Evolutionary conservation across 2,888 invertebrate species (phyloP).

Genomic region (Prosopocoilus inquinatus): DNA sequence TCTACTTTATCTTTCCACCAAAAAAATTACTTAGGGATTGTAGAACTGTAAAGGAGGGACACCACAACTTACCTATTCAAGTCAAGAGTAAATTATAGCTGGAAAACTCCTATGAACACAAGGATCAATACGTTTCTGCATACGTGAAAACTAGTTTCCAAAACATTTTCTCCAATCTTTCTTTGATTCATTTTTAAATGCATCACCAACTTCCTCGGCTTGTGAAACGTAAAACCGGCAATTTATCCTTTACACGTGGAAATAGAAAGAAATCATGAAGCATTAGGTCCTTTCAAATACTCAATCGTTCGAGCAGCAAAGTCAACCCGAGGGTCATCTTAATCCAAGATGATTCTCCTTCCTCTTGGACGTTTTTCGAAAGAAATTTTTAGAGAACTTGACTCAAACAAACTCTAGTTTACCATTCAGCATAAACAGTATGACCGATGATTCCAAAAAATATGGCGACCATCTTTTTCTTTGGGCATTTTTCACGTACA

Average conservation of each 20-base stretch:
- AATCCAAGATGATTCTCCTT: not conserved
- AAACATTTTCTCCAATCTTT: slow-evolving; percentile 1
- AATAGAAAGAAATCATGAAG: not conserved
- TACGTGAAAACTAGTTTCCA: not conserved
- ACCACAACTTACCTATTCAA: too few relatives aligned
- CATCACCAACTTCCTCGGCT: not conserved
- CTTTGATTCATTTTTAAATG: not conserved
- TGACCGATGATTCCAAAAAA: not conserved
- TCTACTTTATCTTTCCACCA: too few relatives aligned
- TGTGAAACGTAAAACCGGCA: slow-evolving; percentile 5
- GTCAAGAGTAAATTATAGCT: too few relatives aligned
- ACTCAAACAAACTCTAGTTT: not conserved
- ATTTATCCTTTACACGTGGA: not conserved
- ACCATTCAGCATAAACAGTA: not conserved
- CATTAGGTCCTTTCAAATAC: not conserved
- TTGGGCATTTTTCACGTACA: not conserved
- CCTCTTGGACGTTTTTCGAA: too few relatives aligned
- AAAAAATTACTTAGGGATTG: too few relatives aligned
- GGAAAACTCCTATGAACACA: too few relatives aligned
- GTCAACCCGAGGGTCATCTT: not conserved
- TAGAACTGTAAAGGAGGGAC: too few relatives aligned
- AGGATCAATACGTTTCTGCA: not conserved
- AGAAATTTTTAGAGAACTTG: not conserved
- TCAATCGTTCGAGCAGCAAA: not conserved
- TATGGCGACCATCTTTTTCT: not conserved